Evolutionary conservation across 2,113 vertebrate species (phyloP).

Genomic region (Petrocephalus zakoni): DNA sequence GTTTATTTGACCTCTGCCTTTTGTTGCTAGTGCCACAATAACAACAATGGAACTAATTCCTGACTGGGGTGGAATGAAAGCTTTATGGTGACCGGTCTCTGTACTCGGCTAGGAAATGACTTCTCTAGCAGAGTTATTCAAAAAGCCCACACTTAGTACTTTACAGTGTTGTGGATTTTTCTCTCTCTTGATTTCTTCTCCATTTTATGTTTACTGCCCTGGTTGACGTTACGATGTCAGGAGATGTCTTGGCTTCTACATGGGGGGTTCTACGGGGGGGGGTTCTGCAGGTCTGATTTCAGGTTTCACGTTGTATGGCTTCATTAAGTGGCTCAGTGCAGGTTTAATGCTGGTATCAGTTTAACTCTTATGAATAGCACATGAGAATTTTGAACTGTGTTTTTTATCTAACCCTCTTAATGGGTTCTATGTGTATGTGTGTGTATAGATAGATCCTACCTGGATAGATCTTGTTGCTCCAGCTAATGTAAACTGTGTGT

Average conservation of each 20-base stretch:
- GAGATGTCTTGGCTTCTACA: not conserved
- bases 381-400: not conserved
- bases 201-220: not conserved
- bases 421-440: no score
- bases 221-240: not conserved
- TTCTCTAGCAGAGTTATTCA: not conserved
- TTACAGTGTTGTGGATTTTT: not conserved
- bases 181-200: not conserved
- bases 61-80: not conserved
- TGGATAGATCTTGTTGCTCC: not conserved
- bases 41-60: conserved; percentile 6
- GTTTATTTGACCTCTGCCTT: conserved; percentile 21
- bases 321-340: not conserved
- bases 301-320: not conserved
- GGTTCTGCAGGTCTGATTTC: not conserved
- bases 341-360: not conserved
- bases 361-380: not conserved
- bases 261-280: not conserved
- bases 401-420: not conserved
- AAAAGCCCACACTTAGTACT: not conserved
- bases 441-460: no score
- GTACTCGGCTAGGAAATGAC: not conserved
- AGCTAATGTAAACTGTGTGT: not conserved
- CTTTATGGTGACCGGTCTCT: not conserved
- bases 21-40: conserved; percentile 15